A percentile compares a stretch with the other conserved stretches of the same genome.
These are phyloP conservation scores for Argyrosomus japonicus DNA, from an alignment of 2,113 vertebrate genomes.

Conservation along the genomic window DNA sequence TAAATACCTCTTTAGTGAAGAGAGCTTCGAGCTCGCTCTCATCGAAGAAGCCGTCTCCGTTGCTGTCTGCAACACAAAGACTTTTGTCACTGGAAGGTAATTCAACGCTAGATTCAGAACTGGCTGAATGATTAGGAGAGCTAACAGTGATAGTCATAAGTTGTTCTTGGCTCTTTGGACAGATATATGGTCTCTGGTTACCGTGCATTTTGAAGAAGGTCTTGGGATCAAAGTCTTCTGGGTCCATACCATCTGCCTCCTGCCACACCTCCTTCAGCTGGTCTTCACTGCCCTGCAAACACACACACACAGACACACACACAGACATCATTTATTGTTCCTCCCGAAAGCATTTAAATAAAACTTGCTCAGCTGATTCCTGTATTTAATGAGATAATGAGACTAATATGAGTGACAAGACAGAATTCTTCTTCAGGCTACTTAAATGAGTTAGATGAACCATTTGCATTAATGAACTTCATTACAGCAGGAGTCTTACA, in stretches of 20 bases:
- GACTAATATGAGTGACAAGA: too few relatives aligned
- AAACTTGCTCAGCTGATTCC: background rate
- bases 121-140: background rate
- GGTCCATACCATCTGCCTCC: slow-evolving; percentile 93
- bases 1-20: slow-evolving; percentile 93
- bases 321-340: background rate
- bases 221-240: slow-evolving; percentile 92
- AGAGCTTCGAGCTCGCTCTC: slow-evolving; percentile 95
- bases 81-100: background rate
- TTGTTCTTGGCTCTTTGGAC: background rate
- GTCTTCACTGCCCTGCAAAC: slow-evolving; percentile 92
- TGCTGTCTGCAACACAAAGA: slow-evolving; percentile 86
- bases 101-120: background rate
- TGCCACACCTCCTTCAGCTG: slow-evolving; percentile 97
- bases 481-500: slow-evolving; percentile 80
- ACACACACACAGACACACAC: slow-evolving; percentile 44
- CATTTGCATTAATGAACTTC: background rate
- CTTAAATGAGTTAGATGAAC: background rate
- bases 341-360: background rate
- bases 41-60: slow-evolving; percentile 92
- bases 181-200: slow-evolving; percentile 70
- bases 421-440: background rate
- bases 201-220: slow-evolving; percentile 97
- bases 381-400: background rate
- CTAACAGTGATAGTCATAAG: background rate